phyloP scores from a whole-genome alignment of 2,888 invertebrate species.

The Cryptocheilus praepositus region DNA sequence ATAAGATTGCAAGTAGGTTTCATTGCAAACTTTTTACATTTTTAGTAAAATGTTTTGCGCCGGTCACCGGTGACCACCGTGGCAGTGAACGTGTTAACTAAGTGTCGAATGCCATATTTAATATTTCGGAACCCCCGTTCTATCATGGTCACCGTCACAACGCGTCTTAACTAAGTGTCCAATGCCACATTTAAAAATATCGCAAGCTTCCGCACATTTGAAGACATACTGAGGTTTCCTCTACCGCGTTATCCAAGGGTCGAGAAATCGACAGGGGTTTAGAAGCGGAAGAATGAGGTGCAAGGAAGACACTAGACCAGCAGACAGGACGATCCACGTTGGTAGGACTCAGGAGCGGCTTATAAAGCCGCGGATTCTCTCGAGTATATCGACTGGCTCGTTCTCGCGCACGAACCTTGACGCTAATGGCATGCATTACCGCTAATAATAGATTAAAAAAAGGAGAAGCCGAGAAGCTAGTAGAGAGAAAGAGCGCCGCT shows the following conservation, averaged over 20 bases:
- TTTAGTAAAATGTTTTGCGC: too few species aligned
- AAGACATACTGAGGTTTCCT: too few species aligned
- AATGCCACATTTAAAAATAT: too few species aligned
- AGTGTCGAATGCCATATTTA: too few species aligned
- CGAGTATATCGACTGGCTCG: constrained; percentile 52
- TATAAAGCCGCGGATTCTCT: constrained; percentile 53
- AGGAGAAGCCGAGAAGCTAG: constrained; percentile 14
- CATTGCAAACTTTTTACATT: too few species aligned
- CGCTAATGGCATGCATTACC: constrained; percentile 70
- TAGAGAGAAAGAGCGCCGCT: constrained; percentile 12
- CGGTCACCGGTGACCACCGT: too few species aligned
- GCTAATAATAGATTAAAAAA: constrained; percentile 61
- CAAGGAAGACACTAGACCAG: background rate
- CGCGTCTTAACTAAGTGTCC: background rate
- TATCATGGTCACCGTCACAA: background rate
- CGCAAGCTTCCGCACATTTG: background rate
- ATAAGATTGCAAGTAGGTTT: too few species aligned
- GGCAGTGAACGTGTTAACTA: too few species aligned
- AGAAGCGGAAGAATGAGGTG: background rate
- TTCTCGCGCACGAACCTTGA: constrained; percentile 64
- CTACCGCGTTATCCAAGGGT: too few species aligned
- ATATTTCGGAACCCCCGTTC: too few species aligned
- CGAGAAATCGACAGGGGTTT: too few species aligned
- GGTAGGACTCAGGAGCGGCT: constrained; percentile 12
- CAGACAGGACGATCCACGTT: background rate